Conservation (phyloP, 2,113 vertebrate species). For the Siniperca knerii region DNA sequence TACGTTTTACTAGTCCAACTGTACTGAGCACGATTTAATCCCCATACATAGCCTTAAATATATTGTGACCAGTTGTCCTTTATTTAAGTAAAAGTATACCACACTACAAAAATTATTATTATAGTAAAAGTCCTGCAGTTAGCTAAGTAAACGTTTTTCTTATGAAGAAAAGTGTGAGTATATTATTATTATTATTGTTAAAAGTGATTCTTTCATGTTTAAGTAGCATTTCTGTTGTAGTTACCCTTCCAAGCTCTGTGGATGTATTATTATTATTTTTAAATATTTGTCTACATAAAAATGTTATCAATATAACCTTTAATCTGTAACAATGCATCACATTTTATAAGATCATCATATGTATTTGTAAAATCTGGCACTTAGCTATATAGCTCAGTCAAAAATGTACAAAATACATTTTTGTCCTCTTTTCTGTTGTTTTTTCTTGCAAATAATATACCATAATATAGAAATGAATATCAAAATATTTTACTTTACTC, state of each 20-base stretch:
- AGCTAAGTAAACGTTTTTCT: background rate
- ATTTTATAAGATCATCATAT: background rate
- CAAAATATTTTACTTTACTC: background rate
- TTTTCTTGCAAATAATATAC: background rate
- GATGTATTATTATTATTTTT: no score
- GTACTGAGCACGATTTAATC: background rate
- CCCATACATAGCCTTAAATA: background rate
- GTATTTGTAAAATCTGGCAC: background rate
- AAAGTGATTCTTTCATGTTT: background rate
- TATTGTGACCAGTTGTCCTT: background rate
- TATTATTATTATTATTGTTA: background rate
- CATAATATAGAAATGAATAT: background rate
- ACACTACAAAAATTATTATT: background rate
- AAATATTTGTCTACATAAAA: no score
- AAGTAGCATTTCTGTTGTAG: background rate
- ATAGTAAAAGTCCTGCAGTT: background rate
- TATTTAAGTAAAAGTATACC: background rate
- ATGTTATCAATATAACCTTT: no score
- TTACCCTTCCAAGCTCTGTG: background rate
- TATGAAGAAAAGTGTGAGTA: background rate
- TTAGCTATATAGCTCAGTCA: no score
- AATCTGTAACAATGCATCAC: no score
- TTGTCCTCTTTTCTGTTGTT: background rate
- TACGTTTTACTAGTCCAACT: background rate
- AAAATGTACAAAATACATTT: background rate